Conservation (phyloP, 1,140 invertebrate species). For the Pararge aegeria region DNA sequence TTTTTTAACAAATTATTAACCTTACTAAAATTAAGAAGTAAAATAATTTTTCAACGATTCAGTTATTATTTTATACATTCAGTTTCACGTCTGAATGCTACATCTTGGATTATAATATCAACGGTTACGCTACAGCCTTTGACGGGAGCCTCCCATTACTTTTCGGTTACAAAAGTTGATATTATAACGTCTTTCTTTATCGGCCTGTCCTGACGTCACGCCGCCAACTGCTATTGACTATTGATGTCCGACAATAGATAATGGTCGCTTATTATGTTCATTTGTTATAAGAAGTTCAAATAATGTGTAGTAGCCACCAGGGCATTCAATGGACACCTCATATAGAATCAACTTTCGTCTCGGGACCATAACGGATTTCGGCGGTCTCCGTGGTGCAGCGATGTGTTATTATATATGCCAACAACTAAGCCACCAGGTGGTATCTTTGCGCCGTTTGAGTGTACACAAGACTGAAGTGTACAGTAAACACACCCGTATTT, state of each 20-base stretch:
- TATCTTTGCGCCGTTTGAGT: no score
- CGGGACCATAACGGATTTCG: no score
- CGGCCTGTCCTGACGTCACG: neutral
- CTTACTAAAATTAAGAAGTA: no score
- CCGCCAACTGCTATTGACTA: neutral
- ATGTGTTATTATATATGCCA: no score
- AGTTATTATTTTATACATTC: neutral
- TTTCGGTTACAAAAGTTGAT: slow-evolving; percentile 14
- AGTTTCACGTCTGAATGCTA: no score
- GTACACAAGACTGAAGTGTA: no score
- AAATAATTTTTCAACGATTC: no score
- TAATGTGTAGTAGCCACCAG: neutral
- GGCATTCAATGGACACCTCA: no score
- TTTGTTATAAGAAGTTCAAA: neutral
- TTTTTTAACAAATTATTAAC: no score
- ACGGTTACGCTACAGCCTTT: slow-evolving; percentile 2
- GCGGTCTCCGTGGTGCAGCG: no score
- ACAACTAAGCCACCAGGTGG: no score
- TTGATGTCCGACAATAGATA: neutral
- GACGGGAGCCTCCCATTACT: slow-evolving; percentile 10
- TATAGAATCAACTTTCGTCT: neutral
- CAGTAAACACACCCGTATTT: no score
- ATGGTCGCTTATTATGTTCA: slow-evolving; percentile 1
- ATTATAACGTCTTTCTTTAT: slow-evolving; percentile 12
- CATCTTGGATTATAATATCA: neutral